phyloP scores from a whole-genome alignment of 2,113 vertebrate species.

The Trematocara unimaculatum region DNA sequence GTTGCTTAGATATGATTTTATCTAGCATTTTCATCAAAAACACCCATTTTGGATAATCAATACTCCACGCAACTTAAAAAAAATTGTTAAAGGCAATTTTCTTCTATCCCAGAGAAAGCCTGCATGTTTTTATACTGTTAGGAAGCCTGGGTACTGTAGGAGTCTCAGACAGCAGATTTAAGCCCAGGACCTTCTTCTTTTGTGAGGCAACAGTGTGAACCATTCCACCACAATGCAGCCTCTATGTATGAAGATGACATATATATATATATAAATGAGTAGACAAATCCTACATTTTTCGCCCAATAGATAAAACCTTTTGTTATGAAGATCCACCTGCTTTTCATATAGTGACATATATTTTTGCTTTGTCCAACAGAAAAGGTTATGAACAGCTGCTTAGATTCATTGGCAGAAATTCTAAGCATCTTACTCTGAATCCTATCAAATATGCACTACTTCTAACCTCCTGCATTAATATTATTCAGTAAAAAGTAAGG shows the following conservation, averaged over 20 bases:
- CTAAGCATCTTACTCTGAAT: background rate
- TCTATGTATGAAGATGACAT: background rate
- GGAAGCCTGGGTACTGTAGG: background rate
- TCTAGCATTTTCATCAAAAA: background rate
- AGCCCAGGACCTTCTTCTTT: background rate
- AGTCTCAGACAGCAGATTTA: background rate
- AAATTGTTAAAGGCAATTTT: background rate
- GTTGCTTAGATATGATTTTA: background rate
- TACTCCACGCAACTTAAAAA: accelerated
- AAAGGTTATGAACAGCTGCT: background rate
- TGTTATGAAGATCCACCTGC: background rate
- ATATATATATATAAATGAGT: background rate
- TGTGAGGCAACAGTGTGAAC: background rate
- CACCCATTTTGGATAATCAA: background rate
- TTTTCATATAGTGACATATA: background rate
- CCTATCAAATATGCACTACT: background rate
- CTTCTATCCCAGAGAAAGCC: background rate
- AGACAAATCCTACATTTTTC: background rate
- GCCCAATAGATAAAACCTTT: background rate
- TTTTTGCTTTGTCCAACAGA: background rate
- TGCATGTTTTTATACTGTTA: background rate
- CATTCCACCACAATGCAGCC: background rate
- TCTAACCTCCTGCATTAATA: background rate
- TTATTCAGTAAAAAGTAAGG: background rate
- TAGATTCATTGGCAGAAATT: background rate